Evolutionary conservation across 2,888 invertebrate species (phyloP).

Genomic region (Phyto melanocephala): DNA sequence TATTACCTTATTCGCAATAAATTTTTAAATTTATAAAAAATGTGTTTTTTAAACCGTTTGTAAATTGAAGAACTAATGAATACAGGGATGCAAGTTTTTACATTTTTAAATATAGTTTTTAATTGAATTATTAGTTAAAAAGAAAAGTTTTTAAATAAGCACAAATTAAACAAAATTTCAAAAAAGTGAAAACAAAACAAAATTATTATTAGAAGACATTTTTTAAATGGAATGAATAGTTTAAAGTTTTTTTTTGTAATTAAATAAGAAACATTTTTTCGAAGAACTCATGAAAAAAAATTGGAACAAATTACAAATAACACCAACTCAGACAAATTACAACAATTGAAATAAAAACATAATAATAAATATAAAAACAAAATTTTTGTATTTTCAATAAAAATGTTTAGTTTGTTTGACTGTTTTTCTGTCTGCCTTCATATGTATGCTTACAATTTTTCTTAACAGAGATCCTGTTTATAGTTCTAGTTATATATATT

Average conservation of each 20-base stretch:
- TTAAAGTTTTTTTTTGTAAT: neutral
- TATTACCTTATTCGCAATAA: too few species aligned
- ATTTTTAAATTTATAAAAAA: too few species aligned
- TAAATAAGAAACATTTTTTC: neutral
- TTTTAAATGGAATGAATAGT: neutral
- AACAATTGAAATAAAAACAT: neutral
- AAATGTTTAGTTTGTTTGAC: neutral
- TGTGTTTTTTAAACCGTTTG: too few species aligned
- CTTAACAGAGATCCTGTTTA: neutral
- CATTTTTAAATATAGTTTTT: too few species aligned
- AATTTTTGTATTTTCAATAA: neutral
- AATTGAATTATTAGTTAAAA: too few species aligned
- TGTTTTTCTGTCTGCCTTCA: neutral
- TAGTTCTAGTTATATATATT: neutral
- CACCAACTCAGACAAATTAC: neutral
- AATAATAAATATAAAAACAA: neutral
- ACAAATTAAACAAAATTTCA: too few species aligned
- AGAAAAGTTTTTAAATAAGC: too few species aligned
- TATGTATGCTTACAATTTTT: neutral
- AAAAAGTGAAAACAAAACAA: too few species aligned
- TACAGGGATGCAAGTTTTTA: too few species aligned
- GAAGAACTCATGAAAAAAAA: neutral
- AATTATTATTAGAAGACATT: neutral
- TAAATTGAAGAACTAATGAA: too few species aligned
- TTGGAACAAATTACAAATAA: neutral